phyloP scores from a whole-genome alignment of 2,888 invertebrate genomes.

The Zonitis immaculata region DNA sequence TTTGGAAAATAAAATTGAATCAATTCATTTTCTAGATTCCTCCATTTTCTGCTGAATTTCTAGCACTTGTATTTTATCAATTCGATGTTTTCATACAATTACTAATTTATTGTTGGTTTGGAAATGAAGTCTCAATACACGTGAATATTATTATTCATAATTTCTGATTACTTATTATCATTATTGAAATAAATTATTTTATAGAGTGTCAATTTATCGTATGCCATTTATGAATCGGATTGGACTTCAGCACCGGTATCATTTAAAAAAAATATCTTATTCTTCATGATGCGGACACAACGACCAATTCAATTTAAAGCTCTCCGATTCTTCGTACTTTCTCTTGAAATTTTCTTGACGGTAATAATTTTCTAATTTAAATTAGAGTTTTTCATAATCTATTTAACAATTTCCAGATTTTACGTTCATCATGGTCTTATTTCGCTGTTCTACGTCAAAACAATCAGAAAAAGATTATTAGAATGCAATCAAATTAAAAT shows the following conservation, averaged over 20 bases:
- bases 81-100: not conserved
- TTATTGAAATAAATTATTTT: not conserved
- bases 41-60: slow-evolving; percentile 1
- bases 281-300: not conserved
- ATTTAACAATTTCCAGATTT: slow-evolving; percentile 2
- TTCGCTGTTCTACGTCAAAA: too few relatives aligned
- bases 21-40: not conserved
- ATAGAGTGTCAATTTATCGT: slow-evolving; percentile 3
- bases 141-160: not conserved
- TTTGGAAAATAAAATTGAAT: not conserved
- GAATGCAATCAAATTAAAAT: too few relatives aligned
- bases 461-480: too few relatives aligned
- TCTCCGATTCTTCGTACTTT: slow-evolving; percentile 1
- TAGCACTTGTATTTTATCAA: not conserved
- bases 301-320: slow-evolving; percentile 1
- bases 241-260: slow-evolving; percentile 1
- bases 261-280: slow-evolving; percentile 1
- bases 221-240: slow-evolving; percentile 3
- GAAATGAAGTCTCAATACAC: slow-evolving; percentile 7
- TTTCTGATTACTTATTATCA: not conserved
- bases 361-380: too few relatives aligned
- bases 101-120: slow-evolving; percentile 10
- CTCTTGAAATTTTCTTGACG: not conserved
- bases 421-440: too few relatives aligned
- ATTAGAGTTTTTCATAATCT: too few relatives aligned